Evolutionary conservation across 2,888 invertebrate genomes (phyloP).

Genomic region (Tachystola acroxantha): DNA sequence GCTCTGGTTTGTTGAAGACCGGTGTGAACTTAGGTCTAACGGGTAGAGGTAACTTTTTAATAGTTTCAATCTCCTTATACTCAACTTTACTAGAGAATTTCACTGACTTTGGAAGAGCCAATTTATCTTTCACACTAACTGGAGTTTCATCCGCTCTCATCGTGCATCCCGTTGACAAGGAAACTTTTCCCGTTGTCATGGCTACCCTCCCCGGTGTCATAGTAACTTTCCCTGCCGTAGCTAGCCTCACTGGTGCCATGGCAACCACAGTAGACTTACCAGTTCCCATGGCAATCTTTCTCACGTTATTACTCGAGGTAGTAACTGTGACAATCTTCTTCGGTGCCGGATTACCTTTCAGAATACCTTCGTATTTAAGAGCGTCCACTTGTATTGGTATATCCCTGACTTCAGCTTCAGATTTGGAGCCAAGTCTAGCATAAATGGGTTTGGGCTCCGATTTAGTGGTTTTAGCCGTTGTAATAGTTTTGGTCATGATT

Average conservation of each 20-base stretch:
- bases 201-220: no score
- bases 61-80: conserved; percentile 63
- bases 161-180: conserved; percentile 31
- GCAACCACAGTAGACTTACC: neutral
- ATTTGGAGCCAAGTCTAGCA: conserved; percentile 56
- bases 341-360: conserved; percentile 37
- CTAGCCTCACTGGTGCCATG: no score
- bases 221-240: no score
- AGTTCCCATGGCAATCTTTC: conserved; percentile 48
- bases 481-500: neutral
- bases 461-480: neutral
- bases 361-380: conserved; percentile 66
- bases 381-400: conserved; percentile 57
- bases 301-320: conserved; percentile 22
- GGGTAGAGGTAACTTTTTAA: conserved; percentile 17
- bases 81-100: conserved; percentile 65
- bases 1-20: conserved; percentile 66
- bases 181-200: no score
- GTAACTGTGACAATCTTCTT: conserved; percentile 56
- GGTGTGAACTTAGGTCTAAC: conserved; percentile 25
- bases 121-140: conserved; percentile 57
- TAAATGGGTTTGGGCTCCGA: conserved; percentile 51
- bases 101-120: conserved; percentile 59
- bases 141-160: conserved; percentile 70
- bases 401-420: conserved; percentile 20